Base-by-base conservation (phyloP, 2,113 vertebrate genomes). In the Camelus dromedarius region DNA sequence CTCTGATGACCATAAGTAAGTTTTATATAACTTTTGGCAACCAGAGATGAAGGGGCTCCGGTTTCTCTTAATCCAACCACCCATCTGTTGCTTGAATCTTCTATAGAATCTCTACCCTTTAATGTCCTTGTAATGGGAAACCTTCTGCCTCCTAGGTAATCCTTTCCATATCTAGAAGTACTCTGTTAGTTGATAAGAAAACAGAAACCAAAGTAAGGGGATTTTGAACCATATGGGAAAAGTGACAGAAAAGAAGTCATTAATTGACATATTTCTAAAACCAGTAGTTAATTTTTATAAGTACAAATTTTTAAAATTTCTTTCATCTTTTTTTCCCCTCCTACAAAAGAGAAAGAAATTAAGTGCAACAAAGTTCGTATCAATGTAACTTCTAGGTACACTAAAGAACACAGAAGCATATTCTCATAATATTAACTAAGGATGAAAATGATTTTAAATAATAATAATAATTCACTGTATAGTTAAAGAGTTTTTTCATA, bases 331-430 rank as follows among this genome's bases (percentile, higher is more conserved):
- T n/a, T 9, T 22, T 10, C 35, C 80, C 32, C 20, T 58, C 73
- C 73, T 85, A n/a, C 20, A 42, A 89, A 67, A 89, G 19, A 93
- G 64, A 73, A 93, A 89, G 30, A 89, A 89, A 94, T 66, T 42
- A 66, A 54, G 15, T 42, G 9, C 1, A 48, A 18, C 50, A 75
- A 13, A 95, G n/a, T n/a, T 91, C 52, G 96, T 92, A 77, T 92
- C 62, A 92, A 82, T 64, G 26, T 54, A 92, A 35, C 20, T 86
- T 75, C 19, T 32, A 97, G 15, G 7, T 52, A 69, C 13, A 87
- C 35, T 32, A 67, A 67, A 92, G n/a, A 32, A 69, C 35, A 86
- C 1, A 86, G 28, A 76, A 93, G 46, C 10, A 62, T 60, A 73
- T 46, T 77, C 42, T 92, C 10, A 48, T 92, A 52, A 50, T 38